Base-by-base conservation (phyloP, 2,113 vertebrate species). In the Burhinus bistriatus region DNA sequence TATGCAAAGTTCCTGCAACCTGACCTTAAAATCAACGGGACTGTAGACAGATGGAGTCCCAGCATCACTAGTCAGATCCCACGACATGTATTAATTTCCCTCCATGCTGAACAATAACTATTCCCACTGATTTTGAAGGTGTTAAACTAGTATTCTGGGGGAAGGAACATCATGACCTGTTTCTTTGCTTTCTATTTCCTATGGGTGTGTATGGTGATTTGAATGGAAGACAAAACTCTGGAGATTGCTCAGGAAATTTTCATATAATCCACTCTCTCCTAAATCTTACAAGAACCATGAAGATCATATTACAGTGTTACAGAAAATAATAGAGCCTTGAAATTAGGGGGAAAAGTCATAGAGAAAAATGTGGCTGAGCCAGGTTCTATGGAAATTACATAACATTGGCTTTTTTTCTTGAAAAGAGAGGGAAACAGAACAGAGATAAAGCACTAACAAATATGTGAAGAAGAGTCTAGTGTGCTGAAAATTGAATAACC, bases 301-400 rank as follows among this genome's bases (percentile, higher is more conserved):
- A 85, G 70, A 90, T 83, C 52, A 40, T 57, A 69, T 79, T 76
- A 69, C 29, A 72, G 14, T 40, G 14, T 59, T 87, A 91, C 38
- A 89, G 69, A 79, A 91, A 85, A 91, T 75, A 94, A 72, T 7
- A 87, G 34, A 71, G 16, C 62, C 89, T 94, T 91, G 78, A 96
- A 95, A 82, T 93, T 23, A 88, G 70, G 66, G 80, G 32, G 34
- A 27, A 79, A 87, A 92, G 49, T 76, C 65, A 75, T 2, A 45
- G 40, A 90, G 59, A 87, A 81, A 95, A 76, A 73, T 45, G 47
- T 40, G 66, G 10, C 54, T 87, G 71, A 87, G 45, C 8, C 40
- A 51, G 26, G 34, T 64, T 92, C 69, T 52, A 23, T 22, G 47
- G 62, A 95, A 82, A 92, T 93, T 84, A 72, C 80, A 44, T 23